Evolutionary conservation across 2,888 invertebrate genomes (phyloP), one percentile per base, ranked within the genome.

Genomic region (Leucozona laternaria): DNA sequence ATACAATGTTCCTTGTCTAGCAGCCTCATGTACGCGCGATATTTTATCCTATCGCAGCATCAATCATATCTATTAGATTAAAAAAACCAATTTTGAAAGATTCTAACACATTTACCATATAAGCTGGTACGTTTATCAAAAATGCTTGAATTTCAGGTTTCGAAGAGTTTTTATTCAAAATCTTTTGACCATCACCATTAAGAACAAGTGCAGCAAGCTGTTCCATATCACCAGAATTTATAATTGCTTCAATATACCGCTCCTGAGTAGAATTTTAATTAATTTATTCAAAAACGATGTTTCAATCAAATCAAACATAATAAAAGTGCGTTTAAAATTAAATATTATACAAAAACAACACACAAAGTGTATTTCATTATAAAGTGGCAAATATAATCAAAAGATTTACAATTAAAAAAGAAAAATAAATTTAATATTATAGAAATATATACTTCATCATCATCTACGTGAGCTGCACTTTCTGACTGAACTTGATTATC

Each of bases 161-260:
- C 85, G 94, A 93, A 77, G 96, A 95, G 89, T 94, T 94, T 89
- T 95, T 94, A 78, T 96, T 95, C 90, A 96, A 92, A 89, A 97
- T 93, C 93, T 95, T 94, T 88, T 96, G 93, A 0, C 98, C 98
- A 90, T 98, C 96, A 4, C 98, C 98, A 89, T 96, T 97, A 25
- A 98, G 93, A 15, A 98, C 97, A 89, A 98, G 93, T 70, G 96
- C 95, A 31, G 98, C 98, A 90, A 98, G 93, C 93, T 97, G 96
- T 91, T 97, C 98, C 95, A 98, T 96, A 90, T 97, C 97, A 10
- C 97, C 96, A 88, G 94, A 93, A 89, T 95, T 95, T 70, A 97
- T 94, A 88, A 96, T 93, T 88, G 94, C 94, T 76, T 94, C 93
- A 50, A 96, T 94, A 91, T 95, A 95, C 17, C 94, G 93, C 88